Evolutionary conservation across 2,113 vertebrate genomes (phyloP), one percentile per base, ranked within the genome.

Genomic region (Chaetops frenatus): DNA sequence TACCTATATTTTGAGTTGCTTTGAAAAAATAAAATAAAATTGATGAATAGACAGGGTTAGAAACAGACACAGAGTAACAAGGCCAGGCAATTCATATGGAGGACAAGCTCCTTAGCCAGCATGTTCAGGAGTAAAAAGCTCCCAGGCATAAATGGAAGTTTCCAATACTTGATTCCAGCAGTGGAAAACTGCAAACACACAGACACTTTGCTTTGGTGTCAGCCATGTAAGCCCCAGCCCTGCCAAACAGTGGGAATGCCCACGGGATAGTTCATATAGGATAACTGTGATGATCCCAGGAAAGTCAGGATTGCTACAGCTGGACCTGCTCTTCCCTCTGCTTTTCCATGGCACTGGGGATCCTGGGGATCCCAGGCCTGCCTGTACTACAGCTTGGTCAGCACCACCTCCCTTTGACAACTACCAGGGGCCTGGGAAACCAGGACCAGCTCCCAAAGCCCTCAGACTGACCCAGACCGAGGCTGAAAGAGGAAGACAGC

Each of bases 201-300:
- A 40, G 42, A 23, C 40, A 24, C 0, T 0, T 17, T 45, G 66
- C 40, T 62, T n/a, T 47, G 60, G 38, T 44, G 45, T 27, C 25
- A 7, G 31, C 16, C 23, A 23, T 0, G 1, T 15, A 10, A 40
- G 24, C 15, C 31, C 17, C 54, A 86, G 8, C 24, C 45, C 54
- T 22, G 22, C 13, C 27, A 8, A 8, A 9, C 4, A 13, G 18
- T 0, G 6, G 17, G 19, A 14, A 33, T 0, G 2, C 28, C 23
- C 38, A 27, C 1, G 0, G 2, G 19, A 23, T 3, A 31, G 19
- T 15, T 28, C 14, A 6, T 1, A 16, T 0, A 6, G 27, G 31
- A 3, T 20, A 23, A 23, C 11, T 0, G 11, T 0, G 2, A 31
- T n/a, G 22, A 21, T 77, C 58, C 48, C 24, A 2, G 21, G 31